Percentiles rank a stretch among this genome's conserved stretches.
phyloP scores from a whole-genome alignment of 2,888 invertebrate genomes.

The Drosophila trichaetosa region DNA sequence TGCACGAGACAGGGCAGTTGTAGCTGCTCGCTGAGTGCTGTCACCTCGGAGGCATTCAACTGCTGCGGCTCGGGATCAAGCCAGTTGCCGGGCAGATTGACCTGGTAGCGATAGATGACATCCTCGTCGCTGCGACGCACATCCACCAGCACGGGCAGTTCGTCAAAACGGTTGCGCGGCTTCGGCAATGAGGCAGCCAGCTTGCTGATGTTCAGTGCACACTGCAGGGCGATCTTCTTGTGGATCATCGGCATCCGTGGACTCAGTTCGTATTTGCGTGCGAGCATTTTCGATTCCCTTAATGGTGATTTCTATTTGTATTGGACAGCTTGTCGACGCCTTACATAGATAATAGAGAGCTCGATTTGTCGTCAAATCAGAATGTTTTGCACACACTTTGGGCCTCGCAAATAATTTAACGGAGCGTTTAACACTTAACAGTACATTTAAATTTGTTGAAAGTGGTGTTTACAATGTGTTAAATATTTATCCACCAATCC shows the following conservation, averaged over 20 bases:
- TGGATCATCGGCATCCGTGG: constrained; percentile 46
- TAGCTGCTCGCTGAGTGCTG: constrained; percentile 26
- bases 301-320: not conserved
- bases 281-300: constrained; percentile 43
- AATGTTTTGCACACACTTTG: constrained; percentile 51
- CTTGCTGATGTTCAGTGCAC: constrained; percentile 54
- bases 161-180: constrained; percentile 37
- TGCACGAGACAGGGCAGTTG: constrained; percentile 41
- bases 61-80: not conserved
- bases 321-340: constrained; percentile 25
- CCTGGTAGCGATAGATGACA: constrained; percentile 54
- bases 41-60: constrained; percentile 10
- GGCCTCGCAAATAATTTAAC: constrained; percentile 50
- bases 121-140: constrained; percentile 49
- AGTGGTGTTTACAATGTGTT: constrained; percentile 74
- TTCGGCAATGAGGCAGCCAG: constrained; percentile 46
- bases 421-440: constrained; percentile 60
- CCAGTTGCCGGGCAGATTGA: constrained; percentile 49
- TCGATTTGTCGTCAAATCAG: constrained; percentile 47
- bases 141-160: constrained; percentile 65
- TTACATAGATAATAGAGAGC: constrained; percentile 60
- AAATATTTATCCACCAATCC: constrained; percentile 63
- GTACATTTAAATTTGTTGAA: constrained; percentile 72
- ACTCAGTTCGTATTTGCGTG: constrained; percentile 23
- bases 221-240: constrained; percentile 60